Base-by-base conservation (phyloP, 2,888 invertebrate genomes). In the Arrhopalites spinosus region DNA sequence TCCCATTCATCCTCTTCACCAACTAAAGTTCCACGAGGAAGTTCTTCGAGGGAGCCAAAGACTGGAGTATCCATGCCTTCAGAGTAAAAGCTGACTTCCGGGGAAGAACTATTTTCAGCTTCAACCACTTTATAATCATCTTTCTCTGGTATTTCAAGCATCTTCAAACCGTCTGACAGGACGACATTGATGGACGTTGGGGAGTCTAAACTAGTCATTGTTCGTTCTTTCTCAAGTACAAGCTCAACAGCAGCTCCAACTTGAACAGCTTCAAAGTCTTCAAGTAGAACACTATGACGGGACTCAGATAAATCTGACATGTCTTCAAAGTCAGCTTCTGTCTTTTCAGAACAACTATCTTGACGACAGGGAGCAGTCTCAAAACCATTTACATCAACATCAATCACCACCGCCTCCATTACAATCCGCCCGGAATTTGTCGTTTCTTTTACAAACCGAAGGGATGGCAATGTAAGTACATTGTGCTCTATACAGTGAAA, bases 401-500 rank as follows among this genome's bases (percentile, higher is more conserved):
- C 95, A 72, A 95, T 94, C 17, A 95, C 91, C 27, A 95, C 92
- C 0, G 95, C 95, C 86, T 95, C 95, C 93, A 95, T 94, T 0
- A 94, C 85, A 0, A 95, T 87, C 84, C 94, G 94, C 5, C 94
- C 94, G 0, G 94, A 93, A 11, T 91, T 93, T 0, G 94, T 94
- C 0, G 94, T 92, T 87, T 95, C 95, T 85, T 95, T 94, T 0
- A 93, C 91, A 85, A 95, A 95, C 78, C 95, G 88, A 83, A 95
- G 86, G 1, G 95, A 94, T 29, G 95, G 95, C 23, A 95, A 86
- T 85, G 95, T 95, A 1, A 94, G 91, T 1, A 94, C 89, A 84
- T 93, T 94, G 82, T 94, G 93, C 85, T 93, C 94, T 84, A 89
- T 86, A 70, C 29, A 27, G 13, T 2, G 7, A 23, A 20, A 61